Conservation (phyloP, 2,797 vertebrate genomes). For the Brotula barbata region DNA sequence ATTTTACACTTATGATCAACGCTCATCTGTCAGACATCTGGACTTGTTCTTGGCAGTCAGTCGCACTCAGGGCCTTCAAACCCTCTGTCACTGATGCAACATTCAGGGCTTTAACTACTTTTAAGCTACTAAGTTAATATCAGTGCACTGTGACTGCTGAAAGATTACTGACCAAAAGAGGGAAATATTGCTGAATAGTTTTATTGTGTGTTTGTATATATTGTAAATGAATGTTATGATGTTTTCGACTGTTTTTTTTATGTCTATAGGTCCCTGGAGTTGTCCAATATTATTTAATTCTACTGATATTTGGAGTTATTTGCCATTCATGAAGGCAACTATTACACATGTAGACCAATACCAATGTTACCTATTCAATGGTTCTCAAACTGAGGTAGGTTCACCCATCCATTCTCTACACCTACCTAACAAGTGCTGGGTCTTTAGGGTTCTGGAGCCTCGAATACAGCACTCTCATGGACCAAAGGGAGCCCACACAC, state of each 20-base stretch:
- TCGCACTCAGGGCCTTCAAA: slow-evolving; percentile 13
- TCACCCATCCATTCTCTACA: too few species aligned
- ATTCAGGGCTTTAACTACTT: slow-evolving; percentile 49
- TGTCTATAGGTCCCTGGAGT: slow-evolving; percentile 1
- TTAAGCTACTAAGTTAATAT: background rate
- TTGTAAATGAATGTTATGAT: slow-evolving; percentile 34
- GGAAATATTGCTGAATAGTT: background rate
- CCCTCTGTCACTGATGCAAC: slow-evolving; percentile 16
- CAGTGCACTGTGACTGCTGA: slow-evolving; percentile 5
- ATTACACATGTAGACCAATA: too few species aligned
- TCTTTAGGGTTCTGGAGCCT: too few species aligned
- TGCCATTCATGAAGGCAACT: too few species aligned
- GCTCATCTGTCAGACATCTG: background rate
- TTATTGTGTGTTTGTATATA: slow-evolving; percentile 44
- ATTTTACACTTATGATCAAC: background rate
- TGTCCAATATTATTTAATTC: background rate
- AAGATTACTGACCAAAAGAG: background rate
- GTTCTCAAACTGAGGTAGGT: too few species aligned
- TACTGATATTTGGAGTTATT: too few species aligned
- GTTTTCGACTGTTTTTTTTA: slow-evolving; percentile 32
- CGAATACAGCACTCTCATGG: too few species aligned
- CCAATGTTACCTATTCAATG: too few species aligned
- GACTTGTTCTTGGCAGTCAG: background rate
- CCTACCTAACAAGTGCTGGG: too few species aligned
- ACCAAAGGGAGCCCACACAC: too few species aligned